phyloP scores from a whole-genome alignment of 2,113 vertebrate genomes.

The Hoplias malabaricus region DNA sequence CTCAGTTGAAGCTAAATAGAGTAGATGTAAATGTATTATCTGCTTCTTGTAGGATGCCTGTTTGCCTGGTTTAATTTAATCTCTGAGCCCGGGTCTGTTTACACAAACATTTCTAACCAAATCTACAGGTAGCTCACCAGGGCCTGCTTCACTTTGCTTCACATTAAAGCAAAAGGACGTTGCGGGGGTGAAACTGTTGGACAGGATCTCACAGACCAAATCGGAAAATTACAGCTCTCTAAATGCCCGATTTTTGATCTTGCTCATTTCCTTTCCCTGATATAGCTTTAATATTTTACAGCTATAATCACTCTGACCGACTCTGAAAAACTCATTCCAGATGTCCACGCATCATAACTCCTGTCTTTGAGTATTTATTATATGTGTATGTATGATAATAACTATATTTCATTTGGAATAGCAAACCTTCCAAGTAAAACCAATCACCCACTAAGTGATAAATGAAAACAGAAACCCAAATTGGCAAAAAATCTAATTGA shows the following conservation, averaged over 20 bases:
- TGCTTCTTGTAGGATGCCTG: background rate
- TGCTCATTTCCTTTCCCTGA: background rate
- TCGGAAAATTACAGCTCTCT: too few species aligned
- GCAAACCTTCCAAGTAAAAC: constrained; percentile 36
- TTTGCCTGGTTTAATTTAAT: background rate
- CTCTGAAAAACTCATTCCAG: constrained; percentile 37
- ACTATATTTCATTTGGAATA: constrained; percentile 31
- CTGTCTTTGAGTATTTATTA: constrained; percentile 53
- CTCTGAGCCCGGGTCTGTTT: background rate
- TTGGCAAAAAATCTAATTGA: constrained; percentile 45
- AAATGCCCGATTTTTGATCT: too few species aligned
- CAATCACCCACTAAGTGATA: constrained; percentile 25
- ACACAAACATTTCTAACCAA: background rate
- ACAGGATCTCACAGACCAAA: background rate
- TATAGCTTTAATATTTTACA: background rate
- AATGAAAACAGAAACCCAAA: constrained; percentile 30
- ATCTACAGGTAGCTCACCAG: background rate
- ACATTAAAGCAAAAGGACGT: constrained; percentile 64
- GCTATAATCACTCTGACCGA: constrained; percentile 25
- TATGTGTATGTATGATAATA: constrained; percentile 47
- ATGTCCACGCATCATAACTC: constrained; percentile 50
- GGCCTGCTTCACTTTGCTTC: constrained; percentile 29
- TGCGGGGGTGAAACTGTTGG: background rate
- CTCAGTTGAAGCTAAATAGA: background rate
- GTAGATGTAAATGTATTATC: background rate